phyloP scores from a whole-genome alignment of 2,113 vertebrate genomes.

The Corydoras maculifer region DNA sequence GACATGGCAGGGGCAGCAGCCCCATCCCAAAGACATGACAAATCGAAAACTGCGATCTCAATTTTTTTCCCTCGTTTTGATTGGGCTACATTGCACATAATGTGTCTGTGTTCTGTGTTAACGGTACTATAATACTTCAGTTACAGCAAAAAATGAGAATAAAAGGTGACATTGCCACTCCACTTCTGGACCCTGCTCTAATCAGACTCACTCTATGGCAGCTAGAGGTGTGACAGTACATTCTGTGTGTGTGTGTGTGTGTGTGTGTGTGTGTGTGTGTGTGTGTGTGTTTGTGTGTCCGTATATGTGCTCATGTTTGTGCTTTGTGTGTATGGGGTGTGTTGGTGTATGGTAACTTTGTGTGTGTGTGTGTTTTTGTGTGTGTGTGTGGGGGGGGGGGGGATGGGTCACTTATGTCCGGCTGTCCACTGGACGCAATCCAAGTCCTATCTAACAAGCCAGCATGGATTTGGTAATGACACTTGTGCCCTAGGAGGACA shows the following conservation, averaged over 20 bases:
- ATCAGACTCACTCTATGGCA: constrained; percentile 23
- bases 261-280: not conserved
- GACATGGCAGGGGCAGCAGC: constrained; percentile 14
- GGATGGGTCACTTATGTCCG: constrained; percentile 35
- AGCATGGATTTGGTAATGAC: constrained; percentile 54
- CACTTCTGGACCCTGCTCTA: constrained; percentile 34
- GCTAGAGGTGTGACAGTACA: constrained; percentile 40
- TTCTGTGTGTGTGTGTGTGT: constrained; percentile 14
- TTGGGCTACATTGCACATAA: constrained; percentile 17
- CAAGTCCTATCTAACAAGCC: constrained; percentile 63
- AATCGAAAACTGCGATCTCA: too few relatives aligned
- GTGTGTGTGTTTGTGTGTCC: constrained; percentile 19
- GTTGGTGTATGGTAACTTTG: not conserved
- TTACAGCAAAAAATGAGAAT: not conserved
- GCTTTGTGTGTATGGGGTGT: too few relatives aligned
- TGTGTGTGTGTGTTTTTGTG: constrained; percentile 18
- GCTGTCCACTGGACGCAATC: constrained; percentile 48
- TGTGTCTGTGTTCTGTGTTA: constrained; percentile 23
- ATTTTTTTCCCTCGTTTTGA: constrained; percentile 22
- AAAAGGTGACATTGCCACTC: constrained; percentile 38
- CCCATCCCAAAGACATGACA: constrained; percentile 33
- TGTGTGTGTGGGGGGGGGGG: not conserved
- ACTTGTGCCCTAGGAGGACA: constrained; percentile 46
- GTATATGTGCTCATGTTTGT: not conserved
- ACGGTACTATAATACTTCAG: constrained; percentile 13